These are phyloP conservation scores for Neolamprologus ventralis DNA, from an alignment of 2,113 vertebrate species.

Conservation along the genomic window DNA sequence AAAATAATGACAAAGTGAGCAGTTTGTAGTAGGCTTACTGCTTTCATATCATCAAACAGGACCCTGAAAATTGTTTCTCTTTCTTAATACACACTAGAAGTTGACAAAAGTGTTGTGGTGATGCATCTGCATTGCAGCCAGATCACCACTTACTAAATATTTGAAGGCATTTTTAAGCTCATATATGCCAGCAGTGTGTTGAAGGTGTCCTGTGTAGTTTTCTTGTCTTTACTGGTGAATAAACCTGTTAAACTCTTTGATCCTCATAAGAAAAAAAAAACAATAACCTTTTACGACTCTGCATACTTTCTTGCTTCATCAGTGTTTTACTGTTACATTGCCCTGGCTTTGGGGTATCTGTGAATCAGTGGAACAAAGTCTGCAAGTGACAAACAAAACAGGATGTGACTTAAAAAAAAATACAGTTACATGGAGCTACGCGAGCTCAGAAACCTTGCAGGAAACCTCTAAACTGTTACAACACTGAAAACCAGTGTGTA, in stretches of 20 bases:
- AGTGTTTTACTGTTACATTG: neutral
- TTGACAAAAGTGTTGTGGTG: neutral
- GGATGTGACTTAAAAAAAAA: neutral
- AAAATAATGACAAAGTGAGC: neutral
- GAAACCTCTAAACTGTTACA: neutral
- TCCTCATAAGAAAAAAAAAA: no score
- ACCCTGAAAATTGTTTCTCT: neutral
- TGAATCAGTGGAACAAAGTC: neutral
- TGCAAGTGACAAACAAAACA: neutral
- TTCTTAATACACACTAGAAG: neutral
- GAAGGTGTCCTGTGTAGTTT: neutral
- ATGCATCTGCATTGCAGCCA: neutral
- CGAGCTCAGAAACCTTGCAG: neutral
- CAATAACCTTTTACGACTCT: neutral
- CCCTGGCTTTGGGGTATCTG: neutral
- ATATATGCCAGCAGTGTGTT: neutral
- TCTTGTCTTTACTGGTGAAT: rapidly evolving
- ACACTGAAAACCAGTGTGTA: neutral
- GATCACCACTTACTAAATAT: neutral
- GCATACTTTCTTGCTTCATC: neutral
- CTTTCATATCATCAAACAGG: neutral
- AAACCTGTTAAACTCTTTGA: neutral
- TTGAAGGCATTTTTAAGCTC: neutral
- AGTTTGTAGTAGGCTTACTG: neutral
- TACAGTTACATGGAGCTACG: neutral